Conservation (phyloP, 2,113 vertebrate genomes). For the Eolophus roseicapilla region DNA sequence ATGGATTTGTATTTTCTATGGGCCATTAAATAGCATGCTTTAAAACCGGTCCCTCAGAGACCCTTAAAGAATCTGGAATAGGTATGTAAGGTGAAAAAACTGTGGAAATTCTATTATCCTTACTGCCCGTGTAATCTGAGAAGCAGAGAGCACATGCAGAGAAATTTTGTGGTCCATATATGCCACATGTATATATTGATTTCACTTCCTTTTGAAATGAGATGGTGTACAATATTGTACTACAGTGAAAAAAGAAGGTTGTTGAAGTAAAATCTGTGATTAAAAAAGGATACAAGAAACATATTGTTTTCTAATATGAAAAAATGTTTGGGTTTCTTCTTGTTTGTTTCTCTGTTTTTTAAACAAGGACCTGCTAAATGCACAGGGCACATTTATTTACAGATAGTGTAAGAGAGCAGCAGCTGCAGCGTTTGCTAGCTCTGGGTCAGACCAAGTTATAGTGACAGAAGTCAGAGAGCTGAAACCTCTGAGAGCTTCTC, state of each 20-base stretch:
- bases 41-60: background rate
- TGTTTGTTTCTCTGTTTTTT: background rate
- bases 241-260: background rate
- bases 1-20: background rate
- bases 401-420: background rate
- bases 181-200: background rate
- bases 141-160: background rate
- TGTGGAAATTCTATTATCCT: background rate
- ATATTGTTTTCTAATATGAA: background rate
- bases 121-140: background rate
- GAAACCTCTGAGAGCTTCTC: background rate
- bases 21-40: background rate
- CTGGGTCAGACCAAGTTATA: background rate
- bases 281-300: background rate
- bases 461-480: constrained; percentile 1
- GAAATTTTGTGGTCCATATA: background rate
- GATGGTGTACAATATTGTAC: background rate
- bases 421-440: background rate
- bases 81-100: background rate
- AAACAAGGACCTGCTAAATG: background rate
- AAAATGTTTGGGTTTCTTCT: accelerated
- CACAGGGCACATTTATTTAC: background rate
- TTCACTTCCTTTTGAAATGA: background rate
- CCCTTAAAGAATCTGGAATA: background rate
- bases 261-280: background rate